phyloP scores from a whole-genome alignment of 1,140 invertebrate species.

The Mesaphorura yosii region DNA sequence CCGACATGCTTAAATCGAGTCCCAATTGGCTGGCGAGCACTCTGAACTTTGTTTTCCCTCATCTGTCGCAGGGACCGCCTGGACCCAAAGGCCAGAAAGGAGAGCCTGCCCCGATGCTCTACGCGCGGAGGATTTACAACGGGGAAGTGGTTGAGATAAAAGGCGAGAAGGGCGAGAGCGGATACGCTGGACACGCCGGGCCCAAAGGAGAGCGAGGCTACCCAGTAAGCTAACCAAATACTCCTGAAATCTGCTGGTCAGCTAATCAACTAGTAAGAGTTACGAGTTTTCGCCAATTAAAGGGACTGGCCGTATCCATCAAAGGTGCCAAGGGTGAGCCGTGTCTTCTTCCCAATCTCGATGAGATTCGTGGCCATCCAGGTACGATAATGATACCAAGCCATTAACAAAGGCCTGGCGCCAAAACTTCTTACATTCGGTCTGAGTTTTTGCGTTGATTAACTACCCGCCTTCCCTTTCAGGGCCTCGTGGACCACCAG shows the following conservation, averaged over 20 bases:
- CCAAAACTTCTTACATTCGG: too few relatives aligned
- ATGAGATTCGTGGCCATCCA: neutral
- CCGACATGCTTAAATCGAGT: neutral
- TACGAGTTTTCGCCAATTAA: neutral
- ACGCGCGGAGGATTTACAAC: neutral
- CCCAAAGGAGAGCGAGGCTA: neutral
- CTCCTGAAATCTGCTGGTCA: neutral
- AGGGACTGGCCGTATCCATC: neutral
- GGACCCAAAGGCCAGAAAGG: conserved; percentile 3
- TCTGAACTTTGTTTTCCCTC: too few relatives aligned
- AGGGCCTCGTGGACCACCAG: neutral
- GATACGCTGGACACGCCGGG: neutral
- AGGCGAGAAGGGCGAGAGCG: neutral
- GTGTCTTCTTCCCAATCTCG: neutral
- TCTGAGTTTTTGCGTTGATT: too few relatives aligned
- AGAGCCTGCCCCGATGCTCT: neutral
- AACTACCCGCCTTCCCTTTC: too few relatives aligned
- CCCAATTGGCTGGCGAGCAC: neutral
- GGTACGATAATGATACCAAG: neutral
- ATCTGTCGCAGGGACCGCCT: too few relatives aligned
- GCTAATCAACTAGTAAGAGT: neutral
- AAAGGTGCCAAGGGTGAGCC: neutral
- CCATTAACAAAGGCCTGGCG: too few relatives aligned
- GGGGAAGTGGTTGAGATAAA: neutral
- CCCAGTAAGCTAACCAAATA: neutral